phyloP scores from a whole-genome alignment of 1,140 invertebrate genomes.

The Antheraea pernyi region DNA sequence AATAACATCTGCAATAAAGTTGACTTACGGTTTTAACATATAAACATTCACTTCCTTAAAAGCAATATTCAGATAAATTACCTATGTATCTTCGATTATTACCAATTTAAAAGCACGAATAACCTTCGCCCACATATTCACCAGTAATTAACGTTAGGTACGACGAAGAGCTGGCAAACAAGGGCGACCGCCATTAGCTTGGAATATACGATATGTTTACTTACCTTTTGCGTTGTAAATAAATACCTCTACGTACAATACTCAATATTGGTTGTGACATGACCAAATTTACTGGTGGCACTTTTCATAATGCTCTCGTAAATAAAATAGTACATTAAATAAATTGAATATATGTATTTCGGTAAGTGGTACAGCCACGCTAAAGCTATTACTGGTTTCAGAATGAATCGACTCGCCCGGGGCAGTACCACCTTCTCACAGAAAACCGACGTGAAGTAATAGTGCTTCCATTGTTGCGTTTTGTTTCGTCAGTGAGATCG shows the following conservation, averaged over 20 bases:
- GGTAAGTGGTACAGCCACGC: too few relatives aligned
- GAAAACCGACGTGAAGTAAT: too few relatives aligned
- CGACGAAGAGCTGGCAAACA: conserved; percentile 5
- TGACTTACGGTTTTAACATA: not conserved
- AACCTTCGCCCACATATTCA: not conserved
- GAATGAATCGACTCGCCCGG: too few relatives aligned
- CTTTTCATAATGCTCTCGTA: too few relatives aligned
- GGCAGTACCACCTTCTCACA: too few relatives aligned
- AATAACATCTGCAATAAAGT: not conserved
- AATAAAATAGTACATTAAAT: too few relatives aligned
- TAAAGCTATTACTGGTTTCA: too few relatives aligned
- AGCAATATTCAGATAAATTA: not conserved
- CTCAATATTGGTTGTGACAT: not conserved
- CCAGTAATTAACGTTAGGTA: conserved; percentile 7
- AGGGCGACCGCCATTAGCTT: conserved; percentile 8
- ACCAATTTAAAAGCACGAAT: not conserved
- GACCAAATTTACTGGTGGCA: not conserved
- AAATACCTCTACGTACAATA: conserved; percentile 5
- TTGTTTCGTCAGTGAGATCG: too few relatives aligned
- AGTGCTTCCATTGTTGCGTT: too few relatives aligned
- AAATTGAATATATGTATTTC: too few relatives aligned
- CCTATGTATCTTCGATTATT: not conserved
- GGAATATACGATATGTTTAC: conserved; percentile 14
- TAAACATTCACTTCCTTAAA: not conserved
- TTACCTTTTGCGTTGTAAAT: not conserved